These are phyloP conservation scores for Nanorana parkeri DNA, from an alignment of 2,113 vertebrate species.

Conservation along the genomic window DNA sequence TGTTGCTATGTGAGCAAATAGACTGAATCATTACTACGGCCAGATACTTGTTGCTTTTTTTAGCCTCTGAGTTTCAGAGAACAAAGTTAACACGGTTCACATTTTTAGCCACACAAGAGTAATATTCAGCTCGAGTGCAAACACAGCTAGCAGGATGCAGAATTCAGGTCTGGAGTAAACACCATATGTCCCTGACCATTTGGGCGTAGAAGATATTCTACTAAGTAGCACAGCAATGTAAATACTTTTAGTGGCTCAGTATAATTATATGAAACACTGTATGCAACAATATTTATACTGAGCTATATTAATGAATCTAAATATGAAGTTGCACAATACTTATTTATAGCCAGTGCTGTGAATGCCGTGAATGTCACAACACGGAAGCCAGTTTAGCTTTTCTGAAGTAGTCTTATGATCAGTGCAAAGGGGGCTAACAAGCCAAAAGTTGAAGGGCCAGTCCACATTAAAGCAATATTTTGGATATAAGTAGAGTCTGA, in stretches of 20 bases:
- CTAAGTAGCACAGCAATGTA: conserved; percentile 15
- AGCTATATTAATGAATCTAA: too few relatives aligned
- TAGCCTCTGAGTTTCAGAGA: conserved; percentile 66
- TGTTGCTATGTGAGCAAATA: conserved; percentile 71
- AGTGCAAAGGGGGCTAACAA: too few relatives aligned
- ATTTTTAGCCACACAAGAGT: conserved; percentile 61
- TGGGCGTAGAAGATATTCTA: conserved; percentile 14
- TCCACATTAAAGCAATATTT: too few relatives aligned
- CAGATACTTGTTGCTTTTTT: conserved; percentile 49
- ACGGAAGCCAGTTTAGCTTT: too few relatives aligned
- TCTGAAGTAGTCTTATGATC: too few relatives aligned
- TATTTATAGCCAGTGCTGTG: too few relatives aligned
- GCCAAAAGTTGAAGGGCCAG: too few relatives aligned
- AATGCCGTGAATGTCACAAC: too few relatives aligned
- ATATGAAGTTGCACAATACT: too few relatives aligned
- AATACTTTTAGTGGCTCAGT: not conserved
- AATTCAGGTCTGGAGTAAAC: conserved; percentile 42
- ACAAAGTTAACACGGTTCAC: conserved; percentile 50
- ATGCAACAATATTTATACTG: not conserved
- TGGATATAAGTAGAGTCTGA: too few relatives aligned
- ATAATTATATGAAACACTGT: not conserved
- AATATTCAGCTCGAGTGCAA: conserved; percentile 46
- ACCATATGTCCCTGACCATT: conserved; percentile 43
- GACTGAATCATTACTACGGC: conserved; percentile 70
- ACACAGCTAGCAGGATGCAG: not conserved